Evolutionary conservation across 2,888 invertebrate species (phyloP), one percentile per base, ranked within the genome.

Genomic region (Caenorhabditis sp.): DNA sequence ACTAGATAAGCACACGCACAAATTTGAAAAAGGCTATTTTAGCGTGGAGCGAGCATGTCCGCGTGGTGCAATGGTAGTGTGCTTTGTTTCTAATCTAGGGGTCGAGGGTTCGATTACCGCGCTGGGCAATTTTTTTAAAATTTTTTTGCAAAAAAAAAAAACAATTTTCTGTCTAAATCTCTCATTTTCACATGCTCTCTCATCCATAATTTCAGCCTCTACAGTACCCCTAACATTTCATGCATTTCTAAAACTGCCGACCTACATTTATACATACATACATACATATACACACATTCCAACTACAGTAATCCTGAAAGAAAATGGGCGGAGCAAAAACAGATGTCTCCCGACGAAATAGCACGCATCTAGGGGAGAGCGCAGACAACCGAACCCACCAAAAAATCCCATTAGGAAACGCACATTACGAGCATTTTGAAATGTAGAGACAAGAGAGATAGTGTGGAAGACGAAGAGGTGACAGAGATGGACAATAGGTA

Each of bases 391-490:
- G 31, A 31, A 31, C 31, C 31, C 31, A 31, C 31, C 31, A 31
- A 31, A 43, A 43, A 43, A 71, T 71, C 71, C 71, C 71, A 71
- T 71, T 71, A 71, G 71, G 71, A 66, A 71, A 43, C 71, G 66
- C 66, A 71, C 63, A 71, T 71, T 60, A 71, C 59, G 71, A 71
- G 71, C 71, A 71, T 71, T 71, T 71, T 63, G 57, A 71, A 71
- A 71, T 71, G 71, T 71, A 66, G 54, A 62, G 57, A 64, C 37
- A 53, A 21, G 12, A 36, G 65, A 66, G 58, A 58, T 31, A 65
- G 70, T 49, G 50, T 54, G 60, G 17, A 27, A 24, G 27, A 49
- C 8, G 3, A 6, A 50, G 63, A 62, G 62, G 21, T 54, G 55
- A 1, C 24, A 60, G 66, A 60, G 50, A 51, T 8, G 14, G 21